These are phyloP conservation scores for Proisotoma minuta DNA, from an alignment of 2,888 invertebrate genomes.

Conservation along the genomic window DNA sequence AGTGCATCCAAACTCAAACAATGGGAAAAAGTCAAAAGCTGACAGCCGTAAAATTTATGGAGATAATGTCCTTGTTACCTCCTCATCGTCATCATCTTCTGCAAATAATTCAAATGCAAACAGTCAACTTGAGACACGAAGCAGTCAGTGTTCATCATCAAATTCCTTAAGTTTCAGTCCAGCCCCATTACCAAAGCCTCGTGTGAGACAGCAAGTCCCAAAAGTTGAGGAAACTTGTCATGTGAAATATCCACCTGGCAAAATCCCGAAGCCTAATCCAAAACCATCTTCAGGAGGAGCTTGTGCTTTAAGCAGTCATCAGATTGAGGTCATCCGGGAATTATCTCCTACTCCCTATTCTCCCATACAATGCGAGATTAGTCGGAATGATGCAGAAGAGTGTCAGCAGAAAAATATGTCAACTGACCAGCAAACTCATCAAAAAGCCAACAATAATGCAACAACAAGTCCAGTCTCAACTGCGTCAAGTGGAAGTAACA, in stretches of 20 bases:
- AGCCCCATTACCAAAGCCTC: conserved; percentile 6
- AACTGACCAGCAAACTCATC: background rate
- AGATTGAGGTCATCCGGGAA: background rate
- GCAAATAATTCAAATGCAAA: conserved; percentile 19
- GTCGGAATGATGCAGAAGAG: background rate
- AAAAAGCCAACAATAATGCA: no score
- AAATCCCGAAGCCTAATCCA: conserved; percentile 10
- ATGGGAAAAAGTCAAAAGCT: conserved; percentile 6
- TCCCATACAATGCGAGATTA: conserved; percentile 11
- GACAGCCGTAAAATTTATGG: conserved; percentile 37
- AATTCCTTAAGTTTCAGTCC: background rate
- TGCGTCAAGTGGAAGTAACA: background rate
- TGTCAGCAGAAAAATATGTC: no score
- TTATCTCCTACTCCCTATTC: conserved; percentile 13
- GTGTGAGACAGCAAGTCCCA: conserved; percentile 29
- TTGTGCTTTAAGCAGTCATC: background rate
- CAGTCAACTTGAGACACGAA: background rate
- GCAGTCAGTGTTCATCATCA: background rate
- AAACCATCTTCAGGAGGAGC: conserved; percentile 5
- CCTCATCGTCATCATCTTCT: no score
- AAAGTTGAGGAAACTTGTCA: background rate
- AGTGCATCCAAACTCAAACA: background rate
- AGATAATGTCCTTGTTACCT: conserved; percentile 19
- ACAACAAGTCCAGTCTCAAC: background rate
- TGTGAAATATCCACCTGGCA: conserved; percentile 11